phyloP scores from a whole-genome alignment of 1,140 invertebrate genomes.

The Bombus haemorrhoidalis region DNA sequence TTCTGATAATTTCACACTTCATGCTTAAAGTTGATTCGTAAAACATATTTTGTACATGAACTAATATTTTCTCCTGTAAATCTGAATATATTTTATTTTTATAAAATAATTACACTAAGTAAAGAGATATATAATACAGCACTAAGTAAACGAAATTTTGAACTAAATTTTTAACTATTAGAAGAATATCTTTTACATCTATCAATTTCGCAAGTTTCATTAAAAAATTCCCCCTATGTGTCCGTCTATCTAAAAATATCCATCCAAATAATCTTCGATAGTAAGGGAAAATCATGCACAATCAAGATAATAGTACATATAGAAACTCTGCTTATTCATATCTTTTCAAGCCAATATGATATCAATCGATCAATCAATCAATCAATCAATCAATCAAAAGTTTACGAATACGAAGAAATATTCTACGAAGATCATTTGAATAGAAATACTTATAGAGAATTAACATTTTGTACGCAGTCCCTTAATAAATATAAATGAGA shows the following conservation, averaged over 20 bases:
- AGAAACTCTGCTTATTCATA: no score
- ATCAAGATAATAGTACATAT: no score
- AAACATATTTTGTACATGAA: slow-evolving; percentile 73
- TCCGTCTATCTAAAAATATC: not conserved
- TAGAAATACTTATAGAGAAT: slow-evolving; percentile 8
- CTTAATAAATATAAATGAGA: slow-evolving; percentile 6
- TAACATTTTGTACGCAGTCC: no score
- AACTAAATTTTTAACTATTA: not conserved
- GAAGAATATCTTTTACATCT: not conserved
- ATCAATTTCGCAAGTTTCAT: not conserved
- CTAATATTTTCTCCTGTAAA: slow-evolving; percentile 68
- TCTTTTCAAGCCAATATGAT: no score
- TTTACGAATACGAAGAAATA: no score
- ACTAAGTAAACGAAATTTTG: not conserved
- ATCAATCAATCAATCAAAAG: no score
- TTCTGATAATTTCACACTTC: slow-evolving; percentile 76
- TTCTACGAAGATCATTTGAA: not conserved
- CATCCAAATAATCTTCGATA: not conserved
- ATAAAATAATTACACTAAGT: not conserved
- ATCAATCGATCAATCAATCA: no score
- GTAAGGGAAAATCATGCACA: not conserved
- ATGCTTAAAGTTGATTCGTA: slow-evolving; percentile 68
- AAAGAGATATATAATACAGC: no score
- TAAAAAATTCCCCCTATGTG: not conserved
- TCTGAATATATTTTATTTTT: slow-evolving; percentile 59